phyloP scores from a whole-genome alignment of 2,888 invertebrate species.

The Holacanthella duospinosa region DNA sequence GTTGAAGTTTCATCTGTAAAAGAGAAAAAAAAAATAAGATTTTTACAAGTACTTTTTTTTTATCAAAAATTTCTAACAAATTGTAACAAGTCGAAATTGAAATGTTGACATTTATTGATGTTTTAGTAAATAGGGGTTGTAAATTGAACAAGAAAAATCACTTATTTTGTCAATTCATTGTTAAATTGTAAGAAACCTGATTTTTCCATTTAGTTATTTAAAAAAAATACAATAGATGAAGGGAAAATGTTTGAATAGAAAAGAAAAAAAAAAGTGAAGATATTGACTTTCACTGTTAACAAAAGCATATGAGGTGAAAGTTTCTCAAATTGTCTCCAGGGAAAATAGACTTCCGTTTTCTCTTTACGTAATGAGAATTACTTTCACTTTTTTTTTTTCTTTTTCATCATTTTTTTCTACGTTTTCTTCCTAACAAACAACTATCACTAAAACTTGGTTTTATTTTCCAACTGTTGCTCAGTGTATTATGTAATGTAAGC shows the following conservation, averaged over 20 bases:
- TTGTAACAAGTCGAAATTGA: too few species aligned
- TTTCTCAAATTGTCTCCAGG: constrained; percentile 1
- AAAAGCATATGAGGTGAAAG: background rate
- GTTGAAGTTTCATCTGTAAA: background rate
- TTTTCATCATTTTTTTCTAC: background rate
- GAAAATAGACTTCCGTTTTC: background rate
- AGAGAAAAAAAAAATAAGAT: background rate
- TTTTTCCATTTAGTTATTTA: background rate
- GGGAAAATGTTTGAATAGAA: background rate
- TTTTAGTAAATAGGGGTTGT: too few species aligned
- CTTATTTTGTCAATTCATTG: too few species aligned
- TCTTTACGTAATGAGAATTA: background rate
- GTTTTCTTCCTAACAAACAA: too few species aligned
- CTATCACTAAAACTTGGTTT: too few species aligned
- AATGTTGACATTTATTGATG: too few species aligned
- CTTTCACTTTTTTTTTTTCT: background rate
- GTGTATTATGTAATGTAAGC: too few species aligned
- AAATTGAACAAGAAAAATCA: too few species aligned
- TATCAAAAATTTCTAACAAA: constrained; percentile 1
- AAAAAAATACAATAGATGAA: background rate
- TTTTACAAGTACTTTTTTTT: background rate
- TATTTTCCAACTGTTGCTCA: too few species aligned
- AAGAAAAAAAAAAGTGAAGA: too few species aligned
- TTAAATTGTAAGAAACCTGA: too few species aligned
- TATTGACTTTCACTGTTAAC: too few species aligned